Base-by-base conservation (phyloP, 2,113 vertebrate species). In the Myrmecophaga tridactyla region DNA sequence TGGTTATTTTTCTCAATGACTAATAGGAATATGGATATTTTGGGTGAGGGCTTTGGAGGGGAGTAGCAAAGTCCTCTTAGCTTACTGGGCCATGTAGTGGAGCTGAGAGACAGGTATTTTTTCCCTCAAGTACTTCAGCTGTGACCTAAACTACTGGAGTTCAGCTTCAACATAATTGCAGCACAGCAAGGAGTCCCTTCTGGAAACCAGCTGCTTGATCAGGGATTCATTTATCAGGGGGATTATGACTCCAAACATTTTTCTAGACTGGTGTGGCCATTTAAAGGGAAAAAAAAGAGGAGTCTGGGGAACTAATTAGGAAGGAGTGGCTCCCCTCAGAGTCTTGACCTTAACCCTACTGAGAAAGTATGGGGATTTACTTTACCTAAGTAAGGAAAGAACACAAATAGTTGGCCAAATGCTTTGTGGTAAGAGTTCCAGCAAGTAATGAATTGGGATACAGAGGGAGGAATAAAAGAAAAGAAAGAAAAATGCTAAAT, bases 221-320 rank as follows among this genome's bases (percentile, higher is more conserved):
- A 75, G 62, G 88, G 94, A 96, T 96, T 96, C 95, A 97, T 98
- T 97, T 96, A 90, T 97, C 96, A 97, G 96, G 96, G 96, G 96
- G 92, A 97, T 98, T 97, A 97, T 92, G 97, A 97, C 67, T 21
- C 89, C 95, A 96, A 95, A 93, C 96, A 96, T 96, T 98, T 97
- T 96, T 96, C 95, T 96, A 78, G 85, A 94, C 96, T 96, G 96
- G 72, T 88, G 97, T 97, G 92, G 65, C 97, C 90, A 96, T 96
- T 95, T 56, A 97, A 92, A 70, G 86, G 29, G 48, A 56, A 39
- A 81, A 67, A 65, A 95, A 97, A 92, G 90, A 96, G 69, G 90
- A 94, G 93, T 95, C 96, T 97, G 96, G 96, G 96, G 92, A 98
- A 96, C 97, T 97, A 98, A 98, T 97, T 97, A 98, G 36, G n/a